phyloP scores from a whole-genome alignment of 2,797 vertebrate genomes.

The Sebastiscus albofasciatus region DNA sequence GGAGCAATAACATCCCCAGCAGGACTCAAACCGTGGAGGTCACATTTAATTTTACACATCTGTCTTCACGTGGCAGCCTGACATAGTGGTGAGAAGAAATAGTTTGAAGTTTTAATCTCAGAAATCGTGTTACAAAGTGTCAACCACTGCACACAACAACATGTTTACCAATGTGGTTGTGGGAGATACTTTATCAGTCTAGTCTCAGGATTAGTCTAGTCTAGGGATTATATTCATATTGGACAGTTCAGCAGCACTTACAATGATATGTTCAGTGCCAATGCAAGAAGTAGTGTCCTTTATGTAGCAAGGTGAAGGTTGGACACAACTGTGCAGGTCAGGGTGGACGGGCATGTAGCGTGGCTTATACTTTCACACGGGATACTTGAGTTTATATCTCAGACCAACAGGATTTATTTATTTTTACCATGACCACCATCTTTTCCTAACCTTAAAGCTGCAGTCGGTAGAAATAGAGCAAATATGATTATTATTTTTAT shows the following conservation, averaged over 20 bases:
- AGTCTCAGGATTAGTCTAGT: neutral
- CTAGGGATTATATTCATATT: neutral
- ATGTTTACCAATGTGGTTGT: neutral
- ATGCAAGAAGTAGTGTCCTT: no score
- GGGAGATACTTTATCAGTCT: neutral
- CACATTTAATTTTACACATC: neutral
- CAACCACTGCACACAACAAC: neutral
- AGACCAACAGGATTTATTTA: neutral
- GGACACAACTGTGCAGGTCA: neutral
- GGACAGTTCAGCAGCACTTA: neutral
- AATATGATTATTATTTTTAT: no score
- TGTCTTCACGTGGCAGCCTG: neutral
- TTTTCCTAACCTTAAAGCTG: neutral
- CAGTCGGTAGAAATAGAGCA: no score
- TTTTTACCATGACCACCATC: neutral
- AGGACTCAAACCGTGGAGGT: neutral
- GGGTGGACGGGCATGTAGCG: neutral
- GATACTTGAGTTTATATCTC: neutral
- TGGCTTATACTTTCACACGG: neutral
- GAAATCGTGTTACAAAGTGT: neutral
- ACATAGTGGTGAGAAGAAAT: neutral
- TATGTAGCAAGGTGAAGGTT: neutral
- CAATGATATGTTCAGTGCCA: neutral
- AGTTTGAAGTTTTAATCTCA: neutral
- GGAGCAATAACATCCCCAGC: neutral